Base-by-base conservation (phyloP, 2,113 vertebrate species). In the Triplophysa siluroides region DNA sequence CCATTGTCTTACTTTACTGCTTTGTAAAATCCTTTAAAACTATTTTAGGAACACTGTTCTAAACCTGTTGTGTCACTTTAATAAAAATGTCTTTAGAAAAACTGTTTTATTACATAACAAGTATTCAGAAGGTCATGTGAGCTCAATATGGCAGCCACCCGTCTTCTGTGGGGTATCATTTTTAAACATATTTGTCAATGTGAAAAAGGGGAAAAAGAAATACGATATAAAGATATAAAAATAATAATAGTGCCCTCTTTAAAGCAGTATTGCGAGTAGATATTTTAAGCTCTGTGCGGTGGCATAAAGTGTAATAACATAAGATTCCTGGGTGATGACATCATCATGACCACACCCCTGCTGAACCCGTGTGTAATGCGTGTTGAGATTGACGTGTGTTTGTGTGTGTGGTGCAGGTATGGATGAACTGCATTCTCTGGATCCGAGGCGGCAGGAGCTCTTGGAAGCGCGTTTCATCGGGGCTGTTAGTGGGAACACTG, bases 381-480 rank as follows among this genome's bases (percentile, higher is more conserved):
- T 38, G 33, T 38, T 9, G 24, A 26, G 54, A 47, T 65, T 77
- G 11, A 23, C 8, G 26, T 79, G 29, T 69, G n/a, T 69, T 23
- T 76, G 5, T 38, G 33, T 68, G 66, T 74, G 41, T 70, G 21
- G 60, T 97, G 95, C 93, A 94, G 94, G 94, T 88, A 99, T 99
- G 98, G 98, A 99, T 92, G 98, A 99, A 86, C 94, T 99, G 94
- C 97, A 99, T 88, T 99, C 97, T 91, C 92, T 99, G 91, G 98
- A 99, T 92, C 97, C 98, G 89, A 93, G 98, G 93, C 93, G 97
- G 86, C 98, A 99, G 90, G 97, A 99, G 92, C 93, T 99, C 87
- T 86, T 99, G 88, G 98, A 99, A 92, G 97, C 98, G 82, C 92
- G 97, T 86, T 99, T 99, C 89, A 99, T 96, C 26, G 98, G 97